Evolutionary conservation across 2,888 invertebrate genomes (phyloP).

Genomic region (Quadroppia sp.): DNA sequence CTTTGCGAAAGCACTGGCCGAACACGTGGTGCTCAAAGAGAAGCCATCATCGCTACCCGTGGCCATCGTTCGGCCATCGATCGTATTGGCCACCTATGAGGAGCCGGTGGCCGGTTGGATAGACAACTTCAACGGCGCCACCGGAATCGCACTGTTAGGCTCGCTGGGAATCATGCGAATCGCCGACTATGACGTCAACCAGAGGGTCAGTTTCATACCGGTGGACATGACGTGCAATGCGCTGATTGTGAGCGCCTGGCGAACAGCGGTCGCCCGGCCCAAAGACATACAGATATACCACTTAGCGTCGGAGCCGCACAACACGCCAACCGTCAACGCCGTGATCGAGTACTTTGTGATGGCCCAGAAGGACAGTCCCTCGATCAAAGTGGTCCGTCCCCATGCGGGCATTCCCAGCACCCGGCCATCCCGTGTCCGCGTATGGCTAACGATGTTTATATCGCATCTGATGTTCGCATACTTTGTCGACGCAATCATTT

Average conservation of each 20-base stretch:
- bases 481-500: conserved; percentile 23
- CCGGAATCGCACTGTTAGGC: conserved; percentile 57
- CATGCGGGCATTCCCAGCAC: not conserved
- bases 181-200: conserved; percentile 51
- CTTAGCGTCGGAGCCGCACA: conserved; percentile 9
- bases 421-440: not conserved
- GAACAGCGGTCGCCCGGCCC: conserved; percentile 9
- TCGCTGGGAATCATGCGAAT: conserved; percentile 39
- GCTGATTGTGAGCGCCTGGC: conserved; percentile 35
- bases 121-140: conserved; percentile 90
- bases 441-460: conserved; percentile 19
- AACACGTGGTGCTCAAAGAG: conserved; percentile 52
- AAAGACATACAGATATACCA: conserved; percentile 20
- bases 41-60: conserved; percentile 63
- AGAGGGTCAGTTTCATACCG: conserved; percentile 32
- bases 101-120: conserved; percentile 65
- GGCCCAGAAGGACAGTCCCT: not conserved
- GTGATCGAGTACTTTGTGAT: not conserved
- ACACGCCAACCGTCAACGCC: not conserved
- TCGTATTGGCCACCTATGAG: conserved; percentile 76
- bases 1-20: conserved; percentile 58
- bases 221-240: conserved; percentile 36
- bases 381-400: conserved; percentile 16
- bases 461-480: conserved; percentile 21
- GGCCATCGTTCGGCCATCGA: conserved; percentile 77